Evolutionary conservation across 2,797 vertebrate species (phyloP).

Genomic region (Mus caroli): DNA sequence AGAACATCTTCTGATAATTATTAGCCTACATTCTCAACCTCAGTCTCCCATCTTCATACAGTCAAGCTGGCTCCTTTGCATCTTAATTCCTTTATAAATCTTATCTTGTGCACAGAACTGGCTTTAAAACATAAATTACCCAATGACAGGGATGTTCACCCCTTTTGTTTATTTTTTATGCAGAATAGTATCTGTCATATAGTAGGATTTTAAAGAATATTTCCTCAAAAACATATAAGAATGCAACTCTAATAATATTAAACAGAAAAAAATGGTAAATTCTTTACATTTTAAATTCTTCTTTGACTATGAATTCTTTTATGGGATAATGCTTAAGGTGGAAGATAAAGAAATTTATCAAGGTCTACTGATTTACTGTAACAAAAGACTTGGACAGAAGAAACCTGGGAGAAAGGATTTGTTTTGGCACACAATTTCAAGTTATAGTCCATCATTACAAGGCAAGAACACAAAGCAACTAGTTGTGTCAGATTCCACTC

Average conservation of each 20-base stretch:
- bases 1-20: background rate
- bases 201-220: background rate
- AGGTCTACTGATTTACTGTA: background rate
- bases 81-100: background rate
- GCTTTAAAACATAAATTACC: slow-evolving; percentile 1
- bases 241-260: background rate
- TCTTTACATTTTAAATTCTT: background rate
- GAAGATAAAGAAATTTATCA: background rate
- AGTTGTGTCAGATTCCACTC: background rate
- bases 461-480: background rate
- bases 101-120: background rate
- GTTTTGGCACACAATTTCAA: background rate
- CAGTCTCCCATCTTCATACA: background rate
- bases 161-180: background rate
- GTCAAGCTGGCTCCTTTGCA: background rate
- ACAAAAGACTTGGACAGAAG: background rate
- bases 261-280: background rate
- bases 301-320: slow-evolving; percentile 23
- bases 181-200: background rate
- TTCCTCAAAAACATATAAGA: background rate
- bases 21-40: background rate
- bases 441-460: background rate
- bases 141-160: background rate
- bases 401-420: background rate
- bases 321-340: background rate